Evolutionary conservation across 2,888 invertebrate species (phyloP), one percentile per base, ranked within the genome.

Genomic region (Machimus rusticus): DNA sequence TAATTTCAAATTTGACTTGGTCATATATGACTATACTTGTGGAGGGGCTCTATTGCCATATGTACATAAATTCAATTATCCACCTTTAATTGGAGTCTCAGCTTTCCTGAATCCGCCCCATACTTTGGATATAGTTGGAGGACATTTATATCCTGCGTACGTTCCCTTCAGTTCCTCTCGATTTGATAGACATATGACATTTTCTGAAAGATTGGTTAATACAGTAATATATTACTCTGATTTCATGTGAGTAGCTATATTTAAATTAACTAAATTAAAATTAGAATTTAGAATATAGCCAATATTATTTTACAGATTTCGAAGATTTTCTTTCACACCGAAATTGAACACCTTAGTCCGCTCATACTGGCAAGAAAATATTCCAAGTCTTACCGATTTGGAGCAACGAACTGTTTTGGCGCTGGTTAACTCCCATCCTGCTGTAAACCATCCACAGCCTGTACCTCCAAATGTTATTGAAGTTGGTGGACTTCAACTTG

Each of bases 401-500:
- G 89, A 90, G 12, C 89, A 89, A 55, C 89, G 88, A 0, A 89
- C 90, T 16, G 88, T 90, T 28, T 8, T 93, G 2, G 88, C 91
- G 14, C 89, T 93, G 14, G 90, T 92, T 0, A 93, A 93, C 88
- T 90, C 91, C 0, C 90, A 92, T 89, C 90, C 91, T 1, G 90
- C 90, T 0, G 87, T 91, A 3, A 91, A 92, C 57, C 91, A 90
- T 87, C 89, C 91, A 1, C 90, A 91, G 51, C 90, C 92, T 46
- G 51, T 92, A n/a, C 91, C 92, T 4, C 91, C 92, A 6, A 91
- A 91, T 89, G 89, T 92, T 0, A 90, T 93, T 16, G 91, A 92
- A 89, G 90, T 93, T 2, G 93, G 91, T 8, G 93, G 93, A 0
- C 87, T 92, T 76, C 93, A 93, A 74, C 91, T 93, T 37, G 39